A percentile compares a stretch with the other conserved stretches of the same genome.
Conservation (phyloP, 2,797 vertebrate genomes). For the Neostethus bicornis region DNA sequence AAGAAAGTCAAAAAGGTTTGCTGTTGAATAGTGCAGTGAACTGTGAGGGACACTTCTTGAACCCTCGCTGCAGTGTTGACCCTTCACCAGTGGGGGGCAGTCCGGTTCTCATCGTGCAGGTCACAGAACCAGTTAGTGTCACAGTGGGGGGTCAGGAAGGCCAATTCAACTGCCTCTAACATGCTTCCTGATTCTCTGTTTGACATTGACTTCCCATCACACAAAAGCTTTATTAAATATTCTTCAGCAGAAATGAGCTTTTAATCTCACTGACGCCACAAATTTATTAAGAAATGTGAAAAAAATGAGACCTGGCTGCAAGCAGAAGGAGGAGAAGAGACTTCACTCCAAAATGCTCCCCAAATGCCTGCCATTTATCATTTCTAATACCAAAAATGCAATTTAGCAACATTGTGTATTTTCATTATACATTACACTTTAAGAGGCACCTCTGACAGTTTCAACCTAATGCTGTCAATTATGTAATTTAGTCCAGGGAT, state of each 20-base stretch:
- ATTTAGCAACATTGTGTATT: conserved; percentile 68
- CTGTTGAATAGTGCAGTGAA: conserved; percentile 69
- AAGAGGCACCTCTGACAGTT: conserved; percentile 69
- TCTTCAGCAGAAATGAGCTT: conserved; percentile 66
- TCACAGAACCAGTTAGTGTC: conserved; percentile 56
- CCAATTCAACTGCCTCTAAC: conserved; percentile 64
- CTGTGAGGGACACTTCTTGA: conserved; percentile 64
- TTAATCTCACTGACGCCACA: conserved; percentile 74
- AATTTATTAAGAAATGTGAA: conserved; percentile 73
- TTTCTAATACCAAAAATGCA: conserved; percentile 75
- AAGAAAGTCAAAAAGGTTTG: conserved; percentile 62
- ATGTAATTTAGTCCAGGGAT: conserved; percentile 74
- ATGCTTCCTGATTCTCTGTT: conserved; percentile 59
- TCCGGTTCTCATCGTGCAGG: conserved; percentile 55
- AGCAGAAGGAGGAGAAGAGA: conserved; percentile 37
- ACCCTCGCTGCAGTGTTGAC: conserved; percentile 75
- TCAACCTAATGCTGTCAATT: conserved; percentile 76
- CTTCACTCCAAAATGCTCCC: conserved; percentile 61
- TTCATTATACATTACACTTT: conserved; percentile 69
- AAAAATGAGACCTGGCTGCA: conserved; percentile 67
- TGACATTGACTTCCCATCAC: conserved; percentile 73
- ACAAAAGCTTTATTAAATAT: conserved; percentile 67
- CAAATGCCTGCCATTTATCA: conserved; percentile 73
- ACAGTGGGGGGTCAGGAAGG: conserved; percentile 56
- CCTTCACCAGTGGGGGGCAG: conserved; percentile 78